Conservation (phyloP, 2,113 vertebrate species). For the Oxygymnocypris stewartii region DNA sequence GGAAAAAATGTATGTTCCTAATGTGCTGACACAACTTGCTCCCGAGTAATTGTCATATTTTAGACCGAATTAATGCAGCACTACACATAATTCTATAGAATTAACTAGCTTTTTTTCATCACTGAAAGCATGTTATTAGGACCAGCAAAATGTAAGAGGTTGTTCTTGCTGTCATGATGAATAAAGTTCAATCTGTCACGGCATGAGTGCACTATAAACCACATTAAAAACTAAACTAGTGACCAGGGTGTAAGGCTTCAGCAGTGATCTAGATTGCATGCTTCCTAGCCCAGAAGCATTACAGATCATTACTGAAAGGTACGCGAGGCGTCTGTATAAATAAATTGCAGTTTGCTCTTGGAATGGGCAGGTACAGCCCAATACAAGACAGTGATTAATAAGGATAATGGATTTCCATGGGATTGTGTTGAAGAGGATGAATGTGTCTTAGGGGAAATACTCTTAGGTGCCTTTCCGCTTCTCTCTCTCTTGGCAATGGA, state of each 20-base stretch:
- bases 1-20: neutral
- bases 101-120: neutral
- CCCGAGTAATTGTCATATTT: neutral
- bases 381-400: conserved; percentile 37
- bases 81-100: conserved; percentile 8
- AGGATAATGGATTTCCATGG: conserved; percentile 5
- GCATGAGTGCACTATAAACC: neutral
- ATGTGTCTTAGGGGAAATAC: conserved; percentile 10
- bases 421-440: conserved; percentile 5
- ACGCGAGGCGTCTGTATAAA: neutral
- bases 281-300: neutral
- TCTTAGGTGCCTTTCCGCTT: neutral
- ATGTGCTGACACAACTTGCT: neutral
- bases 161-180: neutral
- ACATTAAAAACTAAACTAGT: neutral
- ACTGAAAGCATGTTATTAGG: conserved; percentile 4
- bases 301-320: neutral
- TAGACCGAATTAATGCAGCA: neutral
- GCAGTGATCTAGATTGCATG: conserved; percentile 10
- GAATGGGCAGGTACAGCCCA: neutral
- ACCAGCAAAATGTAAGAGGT: neutral
- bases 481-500: neutral
- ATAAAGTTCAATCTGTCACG: neutral
- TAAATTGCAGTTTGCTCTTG: neutral
- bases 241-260: neutral